These are phyloP conservation scores for Latheticus oryzae DNA, from an alignment of 2,888 invertebrate genomes.

Conservation along the genomic window DNA sequence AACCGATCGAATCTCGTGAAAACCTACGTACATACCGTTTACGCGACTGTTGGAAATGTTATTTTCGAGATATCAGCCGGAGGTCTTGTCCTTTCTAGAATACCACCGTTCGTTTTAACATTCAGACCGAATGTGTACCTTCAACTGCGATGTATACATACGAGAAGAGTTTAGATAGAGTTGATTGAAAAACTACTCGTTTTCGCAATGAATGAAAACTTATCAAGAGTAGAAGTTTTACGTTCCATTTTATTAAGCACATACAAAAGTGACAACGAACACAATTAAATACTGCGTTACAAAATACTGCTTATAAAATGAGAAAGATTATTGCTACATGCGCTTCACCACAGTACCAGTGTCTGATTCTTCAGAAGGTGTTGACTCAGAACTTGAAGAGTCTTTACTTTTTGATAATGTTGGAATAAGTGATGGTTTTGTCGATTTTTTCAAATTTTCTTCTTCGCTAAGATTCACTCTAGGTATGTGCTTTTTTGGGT, in stretches of 20 bases:
- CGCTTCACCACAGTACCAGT: constrained; percentile 64
- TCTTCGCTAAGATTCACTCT: constrained; percentile 64
- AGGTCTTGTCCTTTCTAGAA: constrained; percentile 27
- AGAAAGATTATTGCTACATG: too few species aligned
- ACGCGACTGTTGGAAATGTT: constrained; percentile 43
- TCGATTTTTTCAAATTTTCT: constrained; percentile 26
- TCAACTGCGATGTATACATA: constrained; percentile 14
- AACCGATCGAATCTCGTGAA: constrained; percentile 46
- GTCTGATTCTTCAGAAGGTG: constrained; percentile 64
- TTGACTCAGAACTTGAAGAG: constrained; percentile 71
- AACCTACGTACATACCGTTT: constrained; percentile 46
- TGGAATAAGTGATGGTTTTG: constrained; percentile 62
- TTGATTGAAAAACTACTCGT: constrained; percentile 3
- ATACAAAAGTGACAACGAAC: constrained; percentile 26
- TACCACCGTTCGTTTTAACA: constrained; percentile 25
- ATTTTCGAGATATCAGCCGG: constrained; percentile 38
- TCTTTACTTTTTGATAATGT: constrained; percentile 58
- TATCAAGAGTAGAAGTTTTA: constrained; percentile 1
- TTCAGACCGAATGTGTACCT: constrained; percentile 21
- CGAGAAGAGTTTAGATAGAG: not conserved
- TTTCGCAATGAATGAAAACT: not conserved
- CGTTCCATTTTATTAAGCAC: constrained; percentile 16
- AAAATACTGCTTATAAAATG: constrained; percentile 45
- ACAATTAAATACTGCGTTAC: constrained; percentile 44
- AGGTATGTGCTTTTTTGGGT: constrained; percentile 63